These are phyloP conservation scores for Cenopis cana DNA, from an alignment of 2,888 invertebrate species.

Conservation along the genomic window DNA sequence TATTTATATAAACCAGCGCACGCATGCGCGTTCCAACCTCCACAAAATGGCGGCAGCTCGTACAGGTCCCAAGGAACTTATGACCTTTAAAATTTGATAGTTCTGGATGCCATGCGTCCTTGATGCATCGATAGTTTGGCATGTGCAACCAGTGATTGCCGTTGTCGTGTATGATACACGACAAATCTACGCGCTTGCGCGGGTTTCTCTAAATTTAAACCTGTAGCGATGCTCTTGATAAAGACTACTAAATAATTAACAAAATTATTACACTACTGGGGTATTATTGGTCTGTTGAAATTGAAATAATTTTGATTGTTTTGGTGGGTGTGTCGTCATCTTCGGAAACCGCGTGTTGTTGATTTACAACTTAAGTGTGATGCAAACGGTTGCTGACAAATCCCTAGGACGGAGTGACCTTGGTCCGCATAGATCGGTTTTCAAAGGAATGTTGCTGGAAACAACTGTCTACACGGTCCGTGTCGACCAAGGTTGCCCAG, in stretches of 20 bases:
- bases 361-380: too few relatives aligned
- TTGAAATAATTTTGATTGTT: neutral
- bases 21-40: conserved; percentile 2
- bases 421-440: too few relatives aligned
- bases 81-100: conserved; percentile 1
- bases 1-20: conserved; percentile 5
- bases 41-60: neutral
- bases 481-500: too few relatives aligned
- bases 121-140: conserved; percentile 1
- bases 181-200: too few relatives aligned
- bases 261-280: too few relatives aligned
- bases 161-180: neutral
- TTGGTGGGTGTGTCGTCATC: neutral
- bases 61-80: neutral
- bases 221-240: too few relatives aligned
- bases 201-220: too few relatives aligned
- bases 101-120: neutral
- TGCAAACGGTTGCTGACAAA: too few relatives aligned
- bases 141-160: neutral
- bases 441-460: too few relatives aligned
- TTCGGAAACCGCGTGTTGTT: neutral
- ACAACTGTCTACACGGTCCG: too few relatives aligned
- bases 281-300: neutral
- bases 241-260: too few relatives aligned
- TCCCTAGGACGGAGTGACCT: too few relatives aligned